Evolutionary conservation across 2,113 vertebrate species (phyloP).

Genomic region (Syngnathus floridae): DNA sequence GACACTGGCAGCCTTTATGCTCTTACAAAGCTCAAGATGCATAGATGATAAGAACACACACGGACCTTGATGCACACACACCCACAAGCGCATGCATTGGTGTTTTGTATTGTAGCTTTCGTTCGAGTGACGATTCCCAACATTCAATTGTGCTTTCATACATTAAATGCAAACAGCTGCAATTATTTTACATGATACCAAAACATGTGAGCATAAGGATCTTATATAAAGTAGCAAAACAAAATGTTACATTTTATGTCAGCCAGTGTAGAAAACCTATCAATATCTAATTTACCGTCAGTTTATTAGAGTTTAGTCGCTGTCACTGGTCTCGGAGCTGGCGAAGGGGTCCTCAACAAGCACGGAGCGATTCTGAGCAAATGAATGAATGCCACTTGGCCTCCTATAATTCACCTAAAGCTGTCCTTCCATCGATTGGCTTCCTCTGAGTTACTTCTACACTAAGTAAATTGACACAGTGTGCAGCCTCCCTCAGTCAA

Average conservation of each 20-base stretch:
- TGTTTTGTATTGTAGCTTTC: slow-evolving; percentile 25
- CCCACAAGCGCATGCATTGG: slow-evolving; percentile 32
- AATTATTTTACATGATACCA: slow-evolving; percentile 28
- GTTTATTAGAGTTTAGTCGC: not conserved
- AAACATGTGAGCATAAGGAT: not conserved
- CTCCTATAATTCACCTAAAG: not conserved
- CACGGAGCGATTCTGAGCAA: not conserved
- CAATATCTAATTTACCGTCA: not conserved
- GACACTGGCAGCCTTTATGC: slow-evolving; percentile 60
- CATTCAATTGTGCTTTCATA: slow-evolving; percentile 35
- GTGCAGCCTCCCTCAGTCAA: slow-evolving; percentile 6
- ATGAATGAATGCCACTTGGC: slow-evolving; percentile 7
- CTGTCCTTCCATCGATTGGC: not conserved
- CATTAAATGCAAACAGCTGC: slow-evolving; percentile 11
- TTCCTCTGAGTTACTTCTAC: slow-evolving; percentile 27
- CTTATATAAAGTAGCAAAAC: not conserved
- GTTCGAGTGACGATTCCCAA: slow-evolving; percentile 28
- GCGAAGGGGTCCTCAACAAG: not conserved
- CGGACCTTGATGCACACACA: slow-evolving; percentile 20
- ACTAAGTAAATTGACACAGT: slow-evolving; percentile 56
- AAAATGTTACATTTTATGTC: not conserved
- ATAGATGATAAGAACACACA: slow-evolving; percentile 26
- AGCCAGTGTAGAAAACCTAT: slow-evolving; percentile 13
- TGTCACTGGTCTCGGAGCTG: slow-evolving; percentile 9
- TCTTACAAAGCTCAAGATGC: slow-evolving; percentile 26